Evolutionary conservation across 2,888 invertebrate genomes (phyloP).

Genomic region (Xestia rhomboidea): DNA sequence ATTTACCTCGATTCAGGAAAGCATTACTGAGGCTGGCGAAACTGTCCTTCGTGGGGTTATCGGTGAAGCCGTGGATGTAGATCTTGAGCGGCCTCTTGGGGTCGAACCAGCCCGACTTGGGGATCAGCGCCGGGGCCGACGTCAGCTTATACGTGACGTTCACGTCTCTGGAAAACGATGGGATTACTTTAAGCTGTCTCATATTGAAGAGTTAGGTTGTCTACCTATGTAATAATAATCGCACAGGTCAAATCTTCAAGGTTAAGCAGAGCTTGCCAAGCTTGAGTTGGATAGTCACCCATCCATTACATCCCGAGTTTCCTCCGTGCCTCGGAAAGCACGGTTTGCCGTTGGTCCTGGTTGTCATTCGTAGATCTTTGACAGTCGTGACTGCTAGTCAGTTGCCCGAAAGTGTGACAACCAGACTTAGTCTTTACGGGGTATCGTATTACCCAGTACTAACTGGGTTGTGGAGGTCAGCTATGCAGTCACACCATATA

Average conservation of each 20-base stretch:
- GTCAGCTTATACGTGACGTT: constrained; percentile 48
- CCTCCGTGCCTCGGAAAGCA: neutral
- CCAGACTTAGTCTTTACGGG: neutral
- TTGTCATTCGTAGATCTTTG: neutral
- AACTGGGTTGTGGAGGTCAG: neutral
- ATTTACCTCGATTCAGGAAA: constrained; percentile 70
- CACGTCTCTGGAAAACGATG: constrained; percentile 30
- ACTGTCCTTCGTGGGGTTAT: constrained; percentile 63
- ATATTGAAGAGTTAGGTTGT: neutral
- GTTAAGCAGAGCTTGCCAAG: too few relatives aligned
- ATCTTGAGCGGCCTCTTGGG: constrained; percentile 54
- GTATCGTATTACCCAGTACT: neutral
- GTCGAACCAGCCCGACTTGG: constrained; percentile 35
- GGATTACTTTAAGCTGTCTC: neutral
- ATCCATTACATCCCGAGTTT: too few relatives aligned
- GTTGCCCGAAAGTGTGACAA: neutral
- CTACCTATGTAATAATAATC: too few relatives aligned
- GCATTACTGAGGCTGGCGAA: constrained; percentile 61
- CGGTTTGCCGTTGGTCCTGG: too few relatives aligned
- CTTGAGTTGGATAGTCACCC: too few relatives aligned
- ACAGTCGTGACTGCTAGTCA: neutral
- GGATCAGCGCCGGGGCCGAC: constrained; percentile 32
- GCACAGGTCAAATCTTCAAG: too few relatives aligned
- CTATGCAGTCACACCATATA: too few relatives aligned
- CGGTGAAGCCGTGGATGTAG: constrained; percentile 70